Base-by-base conservation (phyloP, 2,888 invertebrate genomes). In the Hypercompe scribonia region DNA sequence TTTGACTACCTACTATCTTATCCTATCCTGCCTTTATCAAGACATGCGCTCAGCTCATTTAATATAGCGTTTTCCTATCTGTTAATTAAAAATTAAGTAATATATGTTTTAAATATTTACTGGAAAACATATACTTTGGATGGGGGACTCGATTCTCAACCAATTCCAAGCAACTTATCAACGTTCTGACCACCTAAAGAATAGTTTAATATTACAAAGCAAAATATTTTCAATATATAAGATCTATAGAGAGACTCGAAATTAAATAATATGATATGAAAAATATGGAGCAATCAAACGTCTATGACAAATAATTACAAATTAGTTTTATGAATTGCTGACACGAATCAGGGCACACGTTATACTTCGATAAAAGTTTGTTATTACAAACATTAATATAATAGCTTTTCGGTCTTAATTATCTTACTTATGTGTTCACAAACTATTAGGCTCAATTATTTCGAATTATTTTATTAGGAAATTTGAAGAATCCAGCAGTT, bases 301-400 rank as follows among this genome's bases (percentile, higher is more conserved):
- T 61, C 18, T 61, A 31, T 28, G 18, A 61, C 31, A 31, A 28
- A 36, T 39, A 54, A 65, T 21, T 34, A 36, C 28, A 63, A 50
- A 65, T 65, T 65, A 50, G 18, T 64, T 64, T n/a, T 34, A 5
- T 21, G n/a, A 54, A 72, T 75, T 66, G 36, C 61, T 71, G 65
- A 36, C 71, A 71, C 50, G 46, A 67, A 70, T 36, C 36, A 28
- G 34, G 21, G 50, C 34, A 28, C 65, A 50, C n/a, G 18, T 50
- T 4, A 24, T 46, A 63, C 10, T 63, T 61, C 34, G 46, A 70
- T 70, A 65, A 65, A 70, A 65, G 50, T 11, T 65, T 15, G 15
- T 7, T n/a, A 46, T 58, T n/a, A 58, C 68, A 36, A 36, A 61
- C 36, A 58, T 67, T 50, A 50, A 24, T 15, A 15, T 54, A 69